Conservation (phyloP, 92 coral and sea anemone species). For the Palythoa heliodiscus region DNA sequence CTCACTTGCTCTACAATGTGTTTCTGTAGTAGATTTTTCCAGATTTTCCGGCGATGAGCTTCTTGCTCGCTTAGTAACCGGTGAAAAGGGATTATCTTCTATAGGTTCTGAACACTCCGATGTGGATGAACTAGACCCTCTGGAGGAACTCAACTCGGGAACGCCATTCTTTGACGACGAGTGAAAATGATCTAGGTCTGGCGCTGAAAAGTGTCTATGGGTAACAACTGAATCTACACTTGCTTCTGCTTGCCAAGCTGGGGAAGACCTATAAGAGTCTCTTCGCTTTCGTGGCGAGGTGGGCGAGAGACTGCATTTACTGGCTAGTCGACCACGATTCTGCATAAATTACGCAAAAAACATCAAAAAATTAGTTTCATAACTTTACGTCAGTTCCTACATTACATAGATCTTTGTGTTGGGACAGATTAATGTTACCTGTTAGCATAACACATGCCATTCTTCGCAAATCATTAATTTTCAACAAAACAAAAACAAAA, state of each 20-base stretch:
- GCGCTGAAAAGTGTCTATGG: conserved; percentile 69
- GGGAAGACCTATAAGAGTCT: conserved; percentile 58
- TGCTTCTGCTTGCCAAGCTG: conserved; percentile 75
- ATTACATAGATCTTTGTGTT: neutral
- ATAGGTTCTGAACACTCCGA: conserved; percentile 81
- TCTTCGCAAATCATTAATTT: neutral
- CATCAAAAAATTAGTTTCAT: neutral
- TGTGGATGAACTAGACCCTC: conserved; percentile 75
- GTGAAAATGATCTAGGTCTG: conserved; percentile 64
- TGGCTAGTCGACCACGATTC: conserved; percentile 98
- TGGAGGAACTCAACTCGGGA: conserved; percentile 52
- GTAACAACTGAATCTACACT: conserved; percentile 52
- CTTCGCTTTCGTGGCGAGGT: conserved; percentile 77
- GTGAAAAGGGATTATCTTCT: conserved; percentile 81
- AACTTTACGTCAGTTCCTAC: neutral
- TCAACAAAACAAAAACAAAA: neutral
- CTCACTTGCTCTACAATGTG: conserved; percentile 50
- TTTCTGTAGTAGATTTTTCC: conserved; percentile 29
- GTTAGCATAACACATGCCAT: neutral
- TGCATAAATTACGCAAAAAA: conserved; percentile 51
- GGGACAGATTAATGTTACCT: neutral
- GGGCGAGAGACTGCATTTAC: conserved; percentile 92
- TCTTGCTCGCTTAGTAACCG: conserved; percentile 73
- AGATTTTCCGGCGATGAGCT: conserved; percentile 79
- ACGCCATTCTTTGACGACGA: conserved; percentile 63